Base-by-base conservation (phyloP, 2,113 vertebrate species). In the Albula goreensis region DNA sequence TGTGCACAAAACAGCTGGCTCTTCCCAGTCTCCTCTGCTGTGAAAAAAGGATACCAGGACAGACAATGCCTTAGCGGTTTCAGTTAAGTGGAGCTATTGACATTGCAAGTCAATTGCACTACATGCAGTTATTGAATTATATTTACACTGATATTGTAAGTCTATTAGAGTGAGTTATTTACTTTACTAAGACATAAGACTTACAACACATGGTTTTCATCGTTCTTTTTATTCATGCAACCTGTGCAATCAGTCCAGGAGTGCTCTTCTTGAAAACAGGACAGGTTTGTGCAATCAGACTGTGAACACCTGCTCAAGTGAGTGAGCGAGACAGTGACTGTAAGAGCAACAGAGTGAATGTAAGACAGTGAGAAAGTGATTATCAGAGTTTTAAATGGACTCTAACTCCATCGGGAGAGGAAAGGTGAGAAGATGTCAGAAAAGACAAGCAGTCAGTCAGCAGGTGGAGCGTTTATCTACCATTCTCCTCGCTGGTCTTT, bases 401-500 rank as follows among this genome's bases (percentile, higher is more conserved):
- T 49, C 48, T 50, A 17, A 41, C 1, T 60, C 12, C n/a, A 10
- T 10, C 52, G 41, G 80, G 53, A 66, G 57, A 13, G 81, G 10
- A 56, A 57, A 82, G 19, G 53, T 15, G 11, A 60, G n/a, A 11
- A 17, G 52, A 25, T 5, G 5, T 80, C 22, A 22, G 25, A 49
- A 60, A 17, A 17, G 41, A 2, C 53, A 50, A 0, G 2, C 15
- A 12, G 81, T 10, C 5, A 8, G 53, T 50, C 8, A 7, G 53
- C 10, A 1, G 22, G 6, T 1, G 17, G n/a, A 51, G 50, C 12
- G 17, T 63, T 57, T 53, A 10, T n/a, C 94, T 96, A 99, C 98
- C 98, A 82, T 99, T 98, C 92, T 99, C 98, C 87, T 99, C 98
- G 87, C 90, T 96, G 89, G 96, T 96, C 94, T 98, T 99, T 89